Percentiles rank a stretch among this genome's conserved stretches.
phyloP scores from a whole-genome alignment of 2,888 invertebrate species.

The Cryptocheilus praepositus region DNA sequence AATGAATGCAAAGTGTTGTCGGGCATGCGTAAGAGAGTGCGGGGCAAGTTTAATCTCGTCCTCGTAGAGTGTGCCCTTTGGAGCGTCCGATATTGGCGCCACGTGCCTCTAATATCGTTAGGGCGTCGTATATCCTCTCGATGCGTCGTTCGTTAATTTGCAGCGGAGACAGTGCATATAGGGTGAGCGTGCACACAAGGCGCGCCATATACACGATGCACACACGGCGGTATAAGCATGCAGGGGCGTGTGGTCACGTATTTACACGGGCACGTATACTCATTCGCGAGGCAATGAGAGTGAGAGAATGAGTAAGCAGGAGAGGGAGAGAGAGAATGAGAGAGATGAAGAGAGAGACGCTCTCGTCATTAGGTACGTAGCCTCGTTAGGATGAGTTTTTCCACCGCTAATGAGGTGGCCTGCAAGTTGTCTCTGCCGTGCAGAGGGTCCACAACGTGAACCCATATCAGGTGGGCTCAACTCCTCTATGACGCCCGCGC shows the following conservation, averaged over 20 bases:
- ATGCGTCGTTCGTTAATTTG: constrained; percentile 57
- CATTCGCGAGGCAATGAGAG: not conserved
- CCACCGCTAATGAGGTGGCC: constrained; percentile 65
- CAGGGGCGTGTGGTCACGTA: constrained; percentile 3
- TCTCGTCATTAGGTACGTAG: constrained; percentile 68
- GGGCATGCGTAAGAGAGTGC: too few species aligned
- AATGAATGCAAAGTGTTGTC: too few species aligned
- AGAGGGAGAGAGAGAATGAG: too few species aligned
- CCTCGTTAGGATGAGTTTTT: constrained; percentile 67
- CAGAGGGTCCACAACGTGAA: constrained; percentile 35
- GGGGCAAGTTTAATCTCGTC: too few species aligned
- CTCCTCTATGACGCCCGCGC: constrained; percentile 46
- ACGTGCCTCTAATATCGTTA: constrained; percentile 51
- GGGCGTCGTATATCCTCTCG: constrained; percentile 42
- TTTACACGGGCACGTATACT: not conserved
- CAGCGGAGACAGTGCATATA: constrained; percentile 42
- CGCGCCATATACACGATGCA: constrained; percentile 29
- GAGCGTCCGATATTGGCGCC: constrained; percentile 30
- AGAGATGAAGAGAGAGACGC: too few species aligned
- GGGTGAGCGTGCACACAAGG: constrained; percentile 37
- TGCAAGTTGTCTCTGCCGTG: constrained; percentile 53
- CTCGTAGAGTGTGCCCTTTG: not conserved
- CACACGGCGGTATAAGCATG: constrained; percentile 5
- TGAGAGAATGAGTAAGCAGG: too few species aligned
- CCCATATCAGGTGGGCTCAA: constrained; percentile 40